Evolutionary conservation across 1,140 invertebrate species (phyloP), one percentile per base, ranked within the genome.

Genomic region (Drosophila baimaii): DNA sequence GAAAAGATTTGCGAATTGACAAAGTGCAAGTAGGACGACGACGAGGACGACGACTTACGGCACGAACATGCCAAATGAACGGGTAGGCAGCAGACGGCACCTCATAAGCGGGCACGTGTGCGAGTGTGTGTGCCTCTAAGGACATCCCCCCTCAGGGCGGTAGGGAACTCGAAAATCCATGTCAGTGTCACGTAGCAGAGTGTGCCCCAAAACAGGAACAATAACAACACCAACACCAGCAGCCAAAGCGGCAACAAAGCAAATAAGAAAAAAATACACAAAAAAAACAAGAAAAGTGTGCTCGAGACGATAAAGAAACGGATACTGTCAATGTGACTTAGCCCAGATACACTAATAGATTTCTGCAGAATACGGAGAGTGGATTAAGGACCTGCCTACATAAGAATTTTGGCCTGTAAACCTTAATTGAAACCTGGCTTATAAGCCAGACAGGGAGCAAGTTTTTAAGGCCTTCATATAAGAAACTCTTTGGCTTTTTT

Each of bases 1-100:
- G 83, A 89, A 89, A 89, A 89, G 84, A 89, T 89, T 89, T 89
- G 79, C 80, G 84, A 89, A 89, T 89, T 89, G 84, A 89, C 84
- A 89, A 89, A 89, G 69, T 89, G 77, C 84, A 89, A 78, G 84
- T 65, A 68, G 82, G 58, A 54, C 51, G 51, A 54, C 49, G 29
- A 33, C 51, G 58, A 54, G 31, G 51, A 54, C 49, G 29, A 33
- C 51, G 51, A 69, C 80, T 81, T 70, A 56, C 62, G 55, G 63
- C 63, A 55, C 41, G 41, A 69, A 41, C 44, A 74, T 33, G 58
- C 41, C 43, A 71, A 55, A 71, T 54, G 63, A 79, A 65, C 63
- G 75, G 64, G 62, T 54, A 73, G 77, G 81, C 55, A 71, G 43
- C 55, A 59, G 49, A 33, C 55, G 43, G 58, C 62, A 49, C 65